Percentiles rank a stretch among this genome's conserved stretches.
Conservation (phyloP, 1,140 invertebrate genomes). For the Papilio polyxenes region DNA sequence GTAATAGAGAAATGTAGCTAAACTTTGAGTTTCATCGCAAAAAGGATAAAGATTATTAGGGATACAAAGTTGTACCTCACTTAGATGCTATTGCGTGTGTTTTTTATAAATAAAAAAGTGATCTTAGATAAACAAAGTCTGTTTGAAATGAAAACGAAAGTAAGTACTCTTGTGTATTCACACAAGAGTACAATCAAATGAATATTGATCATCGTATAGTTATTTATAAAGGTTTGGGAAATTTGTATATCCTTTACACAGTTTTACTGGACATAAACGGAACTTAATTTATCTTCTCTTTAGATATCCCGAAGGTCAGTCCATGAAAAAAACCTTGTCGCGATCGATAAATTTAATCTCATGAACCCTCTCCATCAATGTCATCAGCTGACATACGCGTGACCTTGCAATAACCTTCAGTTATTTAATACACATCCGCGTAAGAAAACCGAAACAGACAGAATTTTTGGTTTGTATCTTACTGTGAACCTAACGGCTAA, state of each 20-base stretch:
- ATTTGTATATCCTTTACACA: background rate
- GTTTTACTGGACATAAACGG: slow-evolving; percentile 21
- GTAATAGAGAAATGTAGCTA: background rate
- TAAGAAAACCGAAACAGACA: background rate
- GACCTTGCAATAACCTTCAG: slow-evolving; percentile 25
- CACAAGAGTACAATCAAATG: background rate
- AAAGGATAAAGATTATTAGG: too few species aligned
- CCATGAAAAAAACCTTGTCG: slow-evolving; percentile 26
- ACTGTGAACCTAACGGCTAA: too few species aligned
- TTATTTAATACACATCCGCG: background rate
- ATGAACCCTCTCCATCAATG: slow-evolving; percentile 34
- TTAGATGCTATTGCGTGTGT: too few species aligned
- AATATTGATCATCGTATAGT: background rate
- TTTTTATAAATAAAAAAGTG: too few species aligned
- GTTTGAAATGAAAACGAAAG: too few species aligned
- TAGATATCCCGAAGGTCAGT: background rate
- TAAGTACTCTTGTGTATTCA: background rate
- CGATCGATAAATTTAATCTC: slow-evolving; percentile 32
- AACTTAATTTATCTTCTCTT: slow-evolving; percentile 21
- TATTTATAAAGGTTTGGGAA: background rate
- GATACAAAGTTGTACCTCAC: too few species aligned
- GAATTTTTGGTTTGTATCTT: too few species aligned
- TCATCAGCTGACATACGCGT: background rate
- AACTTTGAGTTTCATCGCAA: too few species aligned
- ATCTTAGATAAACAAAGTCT: too few species aligned